These are phyloP conservation scores for Drosophila auraria DNA, from an alignment of 1,140 invertebrate species.

Conservation along the genomic window DNA sequence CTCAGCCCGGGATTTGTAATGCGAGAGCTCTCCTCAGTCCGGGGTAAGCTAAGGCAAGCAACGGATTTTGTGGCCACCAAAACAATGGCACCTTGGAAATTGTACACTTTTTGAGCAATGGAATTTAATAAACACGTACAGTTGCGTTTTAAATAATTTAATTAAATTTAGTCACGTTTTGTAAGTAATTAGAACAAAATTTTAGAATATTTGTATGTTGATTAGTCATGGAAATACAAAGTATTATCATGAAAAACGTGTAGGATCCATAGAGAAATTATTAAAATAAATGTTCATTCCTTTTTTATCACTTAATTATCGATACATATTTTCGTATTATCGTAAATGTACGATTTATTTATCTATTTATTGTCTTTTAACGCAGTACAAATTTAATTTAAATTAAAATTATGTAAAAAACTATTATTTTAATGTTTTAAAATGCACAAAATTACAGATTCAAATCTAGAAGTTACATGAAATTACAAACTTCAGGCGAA, in stretches of 20 bases:
- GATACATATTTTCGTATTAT: no score
- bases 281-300: not conserved
- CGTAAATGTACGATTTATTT: no score
- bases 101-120: slow-evolving; percentile 3
- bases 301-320: no score
- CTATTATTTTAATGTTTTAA: not conserved
- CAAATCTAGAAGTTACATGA: not conserved
- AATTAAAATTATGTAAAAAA: not conserved
- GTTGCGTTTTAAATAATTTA: slow-evolving; percentile 2
- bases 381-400: no score
- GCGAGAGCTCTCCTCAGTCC: not conserved
- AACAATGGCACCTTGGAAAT: slow-evolving; percentile 18
- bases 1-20: slow-evolving; percentile 15
- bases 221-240: not conserved
- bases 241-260: no score
- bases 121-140: not conserved
- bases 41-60: slow-evolving; percentile 1
- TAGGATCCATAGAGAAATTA: not conserved
- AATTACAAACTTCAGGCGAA: not conserved
- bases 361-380: no score
- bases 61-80: slow-evolving; percentile 31
- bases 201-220: not conserved
- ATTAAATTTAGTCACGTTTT: slow-evolving; percentile 3
- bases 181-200: not conserved
- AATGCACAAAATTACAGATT: not conserved